Conservation (phyloP, 2,113 vertebrate genomes). For the Serilophus lunatus region DNA sequence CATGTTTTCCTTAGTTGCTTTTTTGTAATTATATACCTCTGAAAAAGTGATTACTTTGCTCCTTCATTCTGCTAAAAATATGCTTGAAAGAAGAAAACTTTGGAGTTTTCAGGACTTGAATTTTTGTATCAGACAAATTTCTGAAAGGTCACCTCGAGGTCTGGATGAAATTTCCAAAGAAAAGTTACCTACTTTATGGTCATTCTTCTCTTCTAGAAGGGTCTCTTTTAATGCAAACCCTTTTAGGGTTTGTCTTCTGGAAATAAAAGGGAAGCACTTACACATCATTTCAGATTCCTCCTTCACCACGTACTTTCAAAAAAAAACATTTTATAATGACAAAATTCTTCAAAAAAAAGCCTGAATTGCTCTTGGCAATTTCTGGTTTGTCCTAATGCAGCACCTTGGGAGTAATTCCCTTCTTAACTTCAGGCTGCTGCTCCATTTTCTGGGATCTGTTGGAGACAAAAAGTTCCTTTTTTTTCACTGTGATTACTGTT, state of each 20-base stretch:
- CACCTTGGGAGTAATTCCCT: background rate
- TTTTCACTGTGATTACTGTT: background rate
- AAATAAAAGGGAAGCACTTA: background rate
- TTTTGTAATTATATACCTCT: background rate
- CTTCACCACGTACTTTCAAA: background rate
- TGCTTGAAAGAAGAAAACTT: background rate
- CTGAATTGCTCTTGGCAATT: background rate
- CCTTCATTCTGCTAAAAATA: background rate
- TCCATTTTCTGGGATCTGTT: background rate
- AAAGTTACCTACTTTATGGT: fast-evolving
- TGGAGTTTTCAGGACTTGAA: background rate
- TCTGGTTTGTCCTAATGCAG: background rate
- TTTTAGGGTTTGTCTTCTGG: background rate
- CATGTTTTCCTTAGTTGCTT: background rate
- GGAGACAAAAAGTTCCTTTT: background rate
- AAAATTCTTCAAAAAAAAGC: background rate
- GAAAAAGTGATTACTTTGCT: background rate
- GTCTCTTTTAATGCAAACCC: background rate
- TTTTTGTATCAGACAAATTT: background rate
- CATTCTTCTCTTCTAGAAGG: background rate
- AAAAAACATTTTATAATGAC: background rate
- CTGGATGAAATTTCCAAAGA: background rate
- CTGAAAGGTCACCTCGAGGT: background rate
- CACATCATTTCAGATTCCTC: background rate
- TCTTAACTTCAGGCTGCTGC: background rate